Evolutionary conservation across 2,888 invertebrate genomes (phyloP).

Genomic region (Oscheius sp.): DNA sequence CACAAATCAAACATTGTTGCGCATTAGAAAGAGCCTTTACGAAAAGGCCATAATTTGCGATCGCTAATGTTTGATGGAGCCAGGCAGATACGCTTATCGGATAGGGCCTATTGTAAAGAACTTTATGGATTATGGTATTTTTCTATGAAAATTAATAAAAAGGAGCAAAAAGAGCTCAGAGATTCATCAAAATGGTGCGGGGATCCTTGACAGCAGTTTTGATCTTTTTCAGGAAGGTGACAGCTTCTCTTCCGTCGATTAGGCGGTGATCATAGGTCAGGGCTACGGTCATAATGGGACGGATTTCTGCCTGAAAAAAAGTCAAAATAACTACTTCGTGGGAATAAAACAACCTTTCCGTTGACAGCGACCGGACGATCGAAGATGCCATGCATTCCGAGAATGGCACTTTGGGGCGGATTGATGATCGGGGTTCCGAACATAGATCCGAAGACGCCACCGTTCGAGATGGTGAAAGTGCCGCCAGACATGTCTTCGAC

Average conservation of each 20-base stretch:
- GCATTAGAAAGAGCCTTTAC: too few relatives aligned
- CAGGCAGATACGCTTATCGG: too few relatives aligned
- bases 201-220: constrained; percentile 98
- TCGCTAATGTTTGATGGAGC: too few relatives aligned
- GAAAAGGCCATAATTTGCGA: too few relatives aligned
- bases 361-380: constrained; percentile 93
- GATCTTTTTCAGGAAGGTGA: constrained; percentile 93
- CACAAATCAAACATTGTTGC: too few relatives aligned
- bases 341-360: constrained; percentile 82
- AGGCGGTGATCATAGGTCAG: constrained; percentile 98
- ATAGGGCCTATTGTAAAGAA: too few relatives aligned
- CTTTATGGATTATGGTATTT: too few relatives aligned
- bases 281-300: constrained; percentile 99
- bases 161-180: constrained; percentile 78
- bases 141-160: too few relatives aligned
- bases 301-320: constrained; percentile 86
- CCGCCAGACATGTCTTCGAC: constrained; percentile 99
- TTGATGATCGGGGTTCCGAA: constrained; percentile 97
- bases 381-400: constrained; percentile 98
- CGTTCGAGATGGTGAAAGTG: constrained; percentile 98
- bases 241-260: constrained; percentile 98
- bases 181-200: constrained; percentile 88
- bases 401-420: constrained; percentile 96
- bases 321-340: too few relatives aligned
- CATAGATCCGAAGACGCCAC: constrained; percentile 90